A percentile compares a stretch with the other conserved stretches of the same genome.
Evolutionary conservation across 2,113 vertebrate genomes (phyloP).

Genomic region (Anoura caudifer): DNA sequence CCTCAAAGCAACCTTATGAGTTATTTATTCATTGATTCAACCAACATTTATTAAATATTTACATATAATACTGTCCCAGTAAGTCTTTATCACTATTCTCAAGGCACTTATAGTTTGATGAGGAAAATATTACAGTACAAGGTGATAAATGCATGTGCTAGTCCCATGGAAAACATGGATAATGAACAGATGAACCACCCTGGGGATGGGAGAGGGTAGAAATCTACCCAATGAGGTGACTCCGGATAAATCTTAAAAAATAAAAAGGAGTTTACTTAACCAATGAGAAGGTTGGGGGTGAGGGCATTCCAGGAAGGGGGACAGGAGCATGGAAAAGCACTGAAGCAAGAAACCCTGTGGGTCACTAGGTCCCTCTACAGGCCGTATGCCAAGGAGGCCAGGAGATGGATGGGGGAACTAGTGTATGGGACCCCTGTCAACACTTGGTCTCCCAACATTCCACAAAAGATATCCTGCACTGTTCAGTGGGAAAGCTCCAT

Average conservation of each 20-base stretch:
- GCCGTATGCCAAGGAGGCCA: neutral
- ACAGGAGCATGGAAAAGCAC: neutral
- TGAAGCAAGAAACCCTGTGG: neutral
- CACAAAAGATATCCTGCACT: neutral
- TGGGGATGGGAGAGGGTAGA: neutral
- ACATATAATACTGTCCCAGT: neutral
- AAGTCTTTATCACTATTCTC: conserved; percentile 23
- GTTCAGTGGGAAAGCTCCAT: neutral
- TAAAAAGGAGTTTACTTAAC: neutral
- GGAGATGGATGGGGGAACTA: neutral
- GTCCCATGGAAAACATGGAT: neutral
- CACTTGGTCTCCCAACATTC: neutral
- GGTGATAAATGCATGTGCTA: neutral
- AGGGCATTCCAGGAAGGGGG: neutral
- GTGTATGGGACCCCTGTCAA: neutral
- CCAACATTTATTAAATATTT: conserved; percentile 44
- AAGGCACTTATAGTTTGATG: neutral
- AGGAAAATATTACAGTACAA: neutral
- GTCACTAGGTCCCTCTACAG: neutral
- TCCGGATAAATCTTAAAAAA: neutral
- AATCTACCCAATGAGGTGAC: neutral
- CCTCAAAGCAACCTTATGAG: neutral
- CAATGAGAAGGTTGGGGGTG: neutral
- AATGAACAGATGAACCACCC: neutral
- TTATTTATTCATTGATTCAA: conserved; percentile 44